phyloP scores from a whole-genome alignment of 2,888 invertebrate species.

The Cephus spinipes region DNA sequence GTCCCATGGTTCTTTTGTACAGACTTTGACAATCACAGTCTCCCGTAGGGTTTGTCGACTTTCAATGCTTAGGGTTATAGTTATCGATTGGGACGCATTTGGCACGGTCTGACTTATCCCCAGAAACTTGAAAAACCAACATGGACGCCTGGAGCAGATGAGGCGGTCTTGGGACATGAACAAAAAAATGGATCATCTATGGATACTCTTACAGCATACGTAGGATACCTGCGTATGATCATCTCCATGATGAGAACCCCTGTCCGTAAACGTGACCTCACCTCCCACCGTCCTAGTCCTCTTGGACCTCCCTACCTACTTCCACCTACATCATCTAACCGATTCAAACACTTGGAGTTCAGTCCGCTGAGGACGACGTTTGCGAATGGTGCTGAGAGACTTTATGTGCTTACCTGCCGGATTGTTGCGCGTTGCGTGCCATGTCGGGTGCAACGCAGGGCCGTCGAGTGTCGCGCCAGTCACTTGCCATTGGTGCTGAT shows the following conservation, averaged over 20 bases:
- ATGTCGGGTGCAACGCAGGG: background rate
- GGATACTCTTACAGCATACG: background rate
- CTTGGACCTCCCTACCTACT: background rate
- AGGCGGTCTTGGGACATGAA: background rate
- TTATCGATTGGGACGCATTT: background rate
- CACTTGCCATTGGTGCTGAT: background rate
- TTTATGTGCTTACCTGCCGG: background rate
- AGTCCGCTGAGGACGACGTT: background rate
- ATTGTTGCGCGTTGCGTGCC: background rate
- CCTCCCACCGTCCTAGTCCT: background rate
- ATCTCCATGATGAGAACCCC: background rate
- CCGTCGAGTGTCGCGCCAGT: background rate
- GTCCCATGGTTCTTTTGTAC: background rate
- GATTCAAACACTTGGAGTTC: background rate
- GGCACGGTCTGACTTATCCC: background rate
- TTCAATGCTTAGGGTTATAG: background rate
- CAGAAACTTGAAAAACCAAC: background rate
- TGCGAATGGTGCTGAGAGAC: background rate
- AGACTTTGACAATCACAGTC: background rate
- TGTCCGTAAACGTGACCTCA: background rate
- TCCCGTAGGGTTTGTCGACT: background rate
- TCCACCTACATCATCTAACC: background rate
- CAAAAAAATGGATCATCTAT: background rate
- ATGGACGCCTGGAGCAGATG: background rate
- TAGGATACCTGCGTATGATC: background rate